Base-by-base conservation (phyloP, 2,113 vertebrate genomes). In the Phasianus colchicus region DNA sequence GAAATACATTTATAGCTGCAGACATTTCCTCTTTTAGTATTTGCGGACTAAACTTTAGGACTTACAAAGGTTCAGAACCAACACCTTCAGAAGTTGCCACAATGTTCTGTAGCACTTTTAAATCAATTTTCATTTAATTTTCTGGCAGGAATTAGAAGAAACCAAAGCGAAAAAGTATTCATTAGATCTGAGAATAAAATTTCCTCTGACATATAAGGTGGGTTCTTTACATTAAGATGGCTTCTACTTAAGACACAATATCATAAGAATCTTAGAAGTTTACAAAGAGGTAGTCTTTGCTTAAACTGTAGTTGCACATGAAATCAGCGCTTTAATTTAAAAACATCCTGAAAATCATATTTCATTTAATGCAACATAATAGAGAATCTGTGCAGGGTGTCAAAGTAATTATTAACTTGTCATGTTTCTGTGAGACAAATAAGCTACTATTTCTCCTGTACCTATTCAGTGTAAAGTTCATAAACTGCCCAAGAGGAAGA, bases 391-490 rank as follows among this genome's bases (percentile, higher is more conserved):
- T 82, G 38, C 70, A 79, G 92, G 79, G 40, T 74, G 45, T 92
- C 70, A 57, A 79, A 93, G 91, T 93, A 96, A 95, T 95, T 60
- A 95, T 95, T 93, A 93, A 91, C 91, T 92, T 89, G 40, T 65
- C 12, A 6, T 92, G 79, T 76, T 92, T 83, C 73, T 10, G 0
- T 75, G 18, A 64, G 32, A 79, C 22, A 67, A 55, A 3, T 58
- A 82, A 16, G 7, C 52, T 83, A 58, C 50, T 77, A 8, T 66
- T 93, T 92, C 29, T 78, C 11, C 25, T 50, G 6, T 57, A 76
- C 14, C 22, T 79, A 1, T 58, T 88, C 21, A 32, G 50, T 57
- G 15, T 34, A 70, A 92, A 90, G 54, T 86, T 90, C 9, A 80
- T n/a, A 9, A 73, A 71, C 38, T 34, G 16, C 54, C 19, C 30